Evolutionary conservation across 2,888 invertebrate genomes (phyloP).

Genomic region (Cephus pulcher): DNA sequence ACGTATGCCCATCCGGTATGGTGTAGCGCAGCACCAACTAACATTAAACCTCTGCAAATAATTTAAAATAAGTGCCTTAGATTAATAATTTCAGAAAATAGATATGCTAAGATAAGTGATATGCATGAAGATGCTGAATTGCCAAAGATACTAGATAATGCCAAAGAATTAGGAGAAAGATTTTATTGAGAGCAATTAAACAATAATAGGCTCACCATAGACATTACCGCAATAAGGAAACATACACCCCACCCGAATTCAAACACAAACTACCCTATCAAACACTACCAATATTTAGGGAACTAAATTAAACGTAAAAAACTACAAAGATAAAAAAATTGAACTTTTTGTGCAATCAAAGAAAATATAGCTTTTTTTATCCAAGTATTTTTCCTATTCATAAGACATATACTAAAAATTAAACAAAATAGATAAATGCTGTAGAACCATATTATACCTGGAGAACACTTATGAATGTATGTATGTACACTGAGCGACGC

Average conservation of each 20-base stretch:
- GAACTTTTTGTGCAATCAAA: too few relatives aligned
- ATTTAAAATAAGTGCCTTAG: constrained; percentile 38
- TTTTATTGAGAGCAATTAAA: constrained; percentile 5
- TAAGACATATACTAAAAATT: too few relatives aligned
- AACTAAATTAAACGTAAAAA: too few relatives aligned
- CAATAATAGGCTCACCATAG: background rate
- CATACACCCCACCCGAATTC: background rate
- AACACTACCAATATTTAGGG: constrained; percentile 1
- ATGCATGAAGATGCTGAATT: constrained; percentile 14
- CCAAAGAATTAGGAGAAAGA: constrained; percentile 3
- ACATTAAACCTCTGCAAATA: constrained; percentile 20
- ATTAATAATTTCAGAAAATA: constrained; percentile 20
- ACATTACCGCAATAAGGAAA: background rate
- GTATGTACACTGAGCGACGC: too few relatives aligned
- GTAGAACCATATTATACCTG: too few relatives aligned
- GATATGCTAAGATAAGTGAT: constrained; percentile 24
- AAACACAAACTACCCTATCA: constrained; percentile 18
- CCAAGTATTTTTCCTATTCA: too few relatives aligned
- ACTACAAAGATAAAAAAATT: too few relatives aligned
- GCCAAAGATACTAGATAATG: background rate
- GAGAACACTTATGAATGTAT: too few relatives aligned
- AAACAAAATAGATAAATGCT: too few relatives aligned
- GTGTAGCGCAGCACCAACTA: too few relatives aligned
- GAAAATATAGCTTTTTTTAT: too few relatives aligned
- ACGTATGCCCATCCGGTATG: too few relatives aligned